phyloP scores from a whole-genome alignment of 2,797 vertebrate genomes.

The Buceros bicornis region DNA sequence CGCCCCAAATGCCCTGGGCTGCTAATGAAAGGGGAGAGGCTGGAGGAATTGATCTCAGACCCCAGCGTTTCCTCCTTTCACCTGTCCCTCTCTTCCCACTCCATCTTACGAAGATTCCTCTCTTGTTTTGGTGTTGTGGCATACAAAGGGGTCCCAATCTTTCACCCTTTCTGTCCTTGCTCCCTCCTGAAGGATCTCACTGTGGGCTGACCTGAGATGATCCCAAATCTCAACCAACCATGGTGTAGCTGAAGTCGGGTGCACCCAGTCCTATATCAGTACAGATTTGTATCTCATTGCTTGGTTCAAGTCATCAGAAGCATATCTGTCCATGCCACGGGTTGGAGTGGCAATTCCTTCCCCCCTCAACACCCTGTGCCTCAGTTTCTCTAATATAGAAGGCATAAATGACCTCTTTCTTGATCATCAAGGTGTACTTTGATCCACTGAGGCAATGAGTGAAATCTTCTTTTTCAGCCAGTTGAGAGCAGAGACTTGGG shows the following conservation, averaged over 20 bases:
- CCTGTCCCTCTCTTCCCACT: not conserved
- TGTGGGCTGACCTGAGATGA: accelerated
- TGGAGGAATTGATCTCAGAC: not conserved
- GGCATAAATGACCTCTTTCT: not conserved
- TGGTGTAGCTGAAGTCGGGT: not conserved
- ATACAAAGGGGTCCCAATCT: not conserved
- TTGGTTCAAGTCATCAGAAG: not conserved
- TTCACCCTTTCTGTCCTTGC: accelerated
- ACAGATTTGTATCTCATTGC: not conserved
- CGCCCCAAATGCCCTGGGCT: not conserved
- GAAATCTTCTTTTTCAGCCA: not conserved
- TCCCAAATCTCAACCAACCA: not conserved
- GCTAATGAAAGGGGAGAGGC: constrained; percentile 39
- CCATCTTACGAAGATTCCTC: not conserved
- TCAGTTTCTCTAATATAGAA: not conserved
- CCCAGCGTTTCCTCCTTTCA: not conserved
- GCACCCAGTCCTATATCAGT: accelerated
- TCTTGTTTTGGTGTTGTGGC: not conserved
- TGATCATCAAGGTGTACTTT: not conserved
- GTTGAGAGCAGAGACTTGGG: not conserved
- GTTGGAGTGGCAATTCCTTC: too few species aligned
- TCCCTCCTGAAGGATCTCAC: not conserved
- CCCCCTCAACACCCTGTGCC: not conserved
- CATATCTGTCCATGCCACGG: not conserved
- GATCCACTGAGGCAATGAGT: not conserved